Evolutionary conservation across 2,888 invertebrate genomes (phyloP).

Genomic region (Amphipoea lucens): DNA sequence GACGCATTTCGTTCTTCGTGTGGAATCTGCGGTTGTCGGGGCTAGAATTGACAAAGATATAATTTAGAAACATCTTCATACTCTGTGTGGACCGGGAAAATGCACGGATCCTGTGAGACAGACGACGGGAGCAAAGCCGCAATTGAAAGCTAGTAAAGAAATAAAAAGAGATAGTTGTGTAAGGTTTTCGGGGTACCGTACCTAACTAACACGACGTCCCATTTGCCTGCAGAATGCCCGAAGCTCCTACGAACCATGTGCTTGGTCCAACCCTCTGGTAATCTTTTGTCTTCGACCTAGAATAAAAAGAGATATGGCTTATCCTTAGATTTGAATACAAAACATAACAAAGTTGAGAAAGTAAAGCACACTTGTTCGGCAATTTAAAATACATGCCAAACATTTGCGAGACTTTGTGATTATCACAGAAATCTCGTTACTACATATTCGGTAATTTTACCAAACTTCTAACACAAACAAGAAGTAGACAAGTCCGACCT

Average conservation of each 20-base stretch:
- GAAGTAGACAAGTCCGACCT: not conserved
- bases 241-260: slow-evolving; percentile 93
- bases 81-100: not conserved
- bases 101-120: not conserved
- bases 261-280: slow-evolving; percentile 94
- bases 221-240: slow-evolving; percentile 94
- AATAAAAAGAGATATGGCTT: slow-evolving; percentile 4
- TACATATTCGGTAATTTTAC: not conserved
- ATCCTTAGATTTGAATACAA: not conserved
- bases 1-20: slow-evolving; percentile 85
- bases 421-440: not conserved
- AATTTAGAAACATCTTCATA: slow-evolving; percentile 15
- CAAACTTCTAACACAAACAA: not conserved
- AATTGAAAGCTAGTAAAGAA: not conserved
- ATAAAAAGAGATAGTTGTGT: not conserved
- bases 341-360: not conserved
- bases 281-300: slow-evolving; percentile 93
- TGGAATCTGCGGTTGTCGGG: slow-evolving; percentile 85
- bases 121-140: no score
- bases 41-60: slow-evolving; percentile 67
- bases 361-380: not conserved
- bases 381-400: not conserved
- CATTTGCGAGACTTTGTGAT: not conserved
- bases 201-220: slow-evolving; percentile 94
- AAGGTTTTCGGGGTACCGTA: slow-evolving; percentile 74